A percentile compares a stretch with the other conserved stretches of the same genome.
Conservation (phyloP, 2,113 vertebrate species). For the Paradoxurus hermaphroditus region DNA sequence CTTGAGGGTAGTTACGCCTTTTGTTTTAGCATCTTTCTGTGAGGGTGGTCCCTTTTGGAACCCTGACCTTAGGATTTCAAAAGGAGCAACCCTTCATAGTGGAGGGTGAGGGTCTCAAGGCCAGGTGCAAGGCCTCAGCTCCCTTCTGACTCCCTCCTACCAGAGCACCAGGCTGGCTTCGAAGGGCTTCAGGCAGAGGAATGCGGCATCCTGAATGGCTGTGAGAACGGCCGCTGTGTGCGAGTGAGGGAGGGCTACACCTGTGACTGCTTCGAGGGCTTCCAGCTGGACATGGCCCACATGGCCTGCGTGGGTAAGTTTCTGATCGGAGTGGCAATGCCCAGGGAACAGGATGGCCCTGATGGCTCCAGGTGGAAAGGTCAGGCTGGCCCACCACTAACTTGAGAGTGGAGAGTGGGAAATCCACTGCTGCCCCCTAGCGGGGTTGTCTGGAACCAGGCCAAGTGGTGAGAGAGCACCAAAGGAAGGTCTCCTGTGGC, state of each 20-base stretch:
- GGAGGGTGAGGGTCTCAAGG: neutral
- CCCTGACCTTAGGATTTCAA: no score
- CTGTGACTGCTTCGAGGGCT: conserved; percentile 97
- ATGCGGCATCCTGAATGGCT: conserved; percentile 94
- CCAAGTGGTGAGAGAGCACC: neutral
- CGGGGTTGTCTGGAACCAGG: neutral
- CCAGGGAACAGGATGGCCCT: neutral
- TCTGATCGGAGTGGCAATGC: neutral
- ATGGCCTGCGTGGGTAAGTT: conserved; percentile 92
- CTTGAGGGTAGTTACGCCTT: neutral
- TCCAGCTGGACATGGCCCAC: conserved; percentile 87
- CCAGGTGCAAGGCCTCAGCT: neutral
- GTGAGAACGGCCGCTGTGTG: conserved; percentile 95
- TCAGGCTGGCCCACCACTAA: neutral
- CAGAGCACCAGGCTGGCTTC: conserved; percentile 86
- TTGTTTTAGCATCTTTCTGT: neutral
- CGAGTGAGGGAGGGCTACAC: conserved; percentile 95
- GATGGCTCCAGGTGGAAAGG: no score
- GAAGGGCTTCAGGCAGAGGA: conserved; percentile 94
- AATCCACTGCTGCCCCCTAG: conserved; percentile 24
- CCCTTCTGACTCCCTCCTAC: neutral
- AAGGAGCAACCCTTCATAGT: neutral
- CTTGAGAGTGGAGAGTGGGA: neutral
- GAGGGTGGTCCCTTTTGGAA: no score
- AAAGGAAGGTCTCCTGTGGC: neutral